Evolutionary conservation across 2,797 vertebrate genomes (phyloP), one percentile per base, ranked within the genome.

Genomic region (Euthynnus affinis): DNA sequence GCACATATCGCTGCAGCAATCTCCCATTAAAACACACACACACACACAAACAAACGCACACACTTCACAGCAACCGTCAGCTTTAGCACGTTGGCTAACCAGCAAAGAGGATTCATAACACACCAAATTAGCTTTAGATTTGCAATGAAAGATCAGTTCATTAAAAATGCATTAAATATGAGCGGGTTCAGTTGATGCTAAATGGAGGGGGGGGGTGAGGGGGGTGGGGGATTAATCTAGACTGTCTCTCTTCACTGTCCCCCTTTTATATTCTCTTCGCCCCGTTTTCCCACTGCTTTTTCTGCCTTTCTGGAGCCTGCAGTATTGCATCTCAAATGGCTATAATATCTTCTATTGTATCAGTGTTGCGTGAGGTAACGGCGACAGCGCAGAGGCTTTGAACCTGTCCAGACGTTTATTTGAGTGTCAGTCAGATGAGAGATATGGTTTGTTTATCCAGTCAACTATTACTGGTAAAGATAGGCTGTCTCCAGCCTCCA

Each of bases 131-230:
- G 91, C 92, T 91, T 93, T 89, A 94, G 90, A 95, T 93, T 92
- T 88, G 87, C 88, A 92, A 91, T 94, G 92, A 95, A 95, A 93
- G 91, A 95, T 95, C 91, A 94, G 92, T 93, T 94, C 90, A 95
- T 96, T 94, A 94, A 95, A 95, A 94, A 91, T 93, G 86, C 90
- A 95, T 95, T 95, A 94, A 91, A 93, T 91, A 87, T 87, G 91
- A 91, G 86, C 64, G 88, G 91, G 88, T 93, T 90, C 87, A 93
- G 88, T 94, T 93, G 89, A 94, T 93, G 88, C 91, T 93, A 94
- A 95, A 95, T 92, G 91, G 89, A 91, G 91, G 80, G 76, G 66
- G 82, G 55, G 77, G 27, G 78, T 15, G 22, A 20, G 29, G 18
- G 29, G 44, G 20, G 27, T 12, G 71, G 49, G 82, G 86, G 81